Conservation (phyloP, 2,113 vertebrate species). For the Phrynosoma blainvillii region DNA sequence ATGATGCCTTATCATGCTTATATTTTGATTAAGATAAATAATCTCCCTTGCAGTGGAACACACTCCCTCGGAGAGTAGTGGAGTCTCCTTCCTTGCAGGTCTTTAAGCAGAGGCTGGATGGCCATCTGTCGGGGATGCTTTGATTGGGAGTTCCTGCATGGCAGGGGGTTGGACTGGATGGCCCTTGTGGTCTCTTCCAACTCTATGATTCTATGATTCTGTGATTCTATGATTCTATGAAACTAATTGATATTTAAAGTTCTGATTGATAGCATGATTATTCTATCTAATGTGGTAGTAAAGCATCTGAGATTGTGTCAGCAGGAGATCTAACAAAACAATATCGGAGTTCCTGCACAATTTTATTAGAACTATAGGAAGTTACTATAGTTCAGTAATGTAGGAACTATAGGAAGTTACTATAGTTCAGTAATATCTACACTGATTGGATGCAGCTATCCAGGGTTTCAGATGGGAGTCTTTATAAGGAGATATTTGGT, state of each 20-base stretch:
- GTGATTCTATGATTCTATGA: no score
- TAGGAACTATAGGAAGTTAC: no score
- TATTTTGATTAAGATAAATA: slow-evolving; percentile 18
- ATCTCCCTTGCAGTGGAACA: neutral
- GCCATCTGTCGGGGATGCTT: no score
- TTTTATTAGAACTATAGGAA: neutral
- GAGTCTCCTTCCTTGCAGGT: no score
- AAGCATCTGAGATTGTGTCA: neutral
- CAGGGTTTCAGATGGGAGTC: neutral
- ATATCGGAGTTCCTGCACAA: neutral
- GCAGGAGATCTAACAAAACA: neutral
- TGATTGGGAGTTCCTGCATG: no score
- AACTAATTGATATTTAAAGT: slow-evolving; percentile 19
- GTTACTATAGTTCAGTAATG: neutral
- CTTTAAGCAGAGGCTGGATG: no score
- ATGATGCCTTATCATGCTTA: neutral
- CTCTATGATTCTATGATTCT: no score
- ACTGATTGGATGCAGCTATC: neutral
- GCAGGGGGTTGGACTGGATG: no score
- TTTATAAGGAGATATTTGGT: neutral
- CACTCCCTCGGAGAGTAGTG: no score
- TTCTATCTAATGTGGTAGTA: neutral
- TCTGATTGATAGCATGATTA: neutral
- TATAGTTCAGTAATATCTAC: neutral
- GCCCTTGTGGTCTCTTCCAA: no score